Evolutionary conservation across 2,113 vertebrate genomes (phyloP).

Genomic region (Xenus cinereus): DNA sequence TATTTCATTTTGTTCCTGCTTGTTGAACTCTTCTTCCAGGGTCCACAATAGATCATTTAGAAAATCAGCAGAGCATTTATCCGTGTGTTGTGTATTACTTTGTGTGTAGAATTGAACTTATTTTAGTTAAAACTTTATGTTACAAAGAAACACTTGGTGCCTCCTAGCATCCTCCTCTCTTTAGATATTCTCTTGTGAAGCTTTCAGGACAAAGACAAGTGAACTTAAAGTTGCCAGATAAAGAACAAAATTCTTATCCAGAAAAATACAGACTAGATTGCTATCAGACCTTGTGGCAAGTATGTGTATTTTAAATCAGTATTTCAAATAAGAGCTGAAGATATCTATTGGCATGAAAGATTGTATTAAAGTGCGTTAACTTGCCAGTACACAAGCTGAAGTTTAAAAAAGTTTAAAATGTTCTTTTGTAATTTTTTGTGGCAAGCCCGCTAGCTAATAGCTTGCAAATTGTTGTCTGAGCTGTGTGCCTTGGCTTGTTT

Average conservation of each 20-base stretch:
- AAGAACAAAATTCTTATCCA: neutral
- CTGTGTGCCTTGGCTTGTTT: neutral
- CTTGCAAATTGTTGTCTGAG: neutral
- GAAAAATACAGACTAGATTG: neutral
- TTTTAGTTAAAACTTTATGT: neutral
- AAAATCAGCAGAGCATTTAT: neutral
- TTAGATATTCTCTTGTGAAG: neutral
- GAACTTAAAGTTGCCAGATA: neutral
- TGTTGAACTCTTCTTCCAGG: neutral
- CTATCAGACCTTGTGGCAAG: neutral
- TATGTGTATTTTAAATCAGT: neutral
- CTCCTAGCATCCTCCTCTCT: neutral
- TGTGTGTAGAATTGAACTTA: neutral
- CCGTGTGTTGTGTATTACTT: neutral
- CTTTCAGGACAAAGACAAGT: neutral
- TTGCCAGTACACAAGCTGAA: neutral
- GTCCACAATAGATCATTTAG: neutral
- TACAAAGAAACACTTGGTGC: neutral
- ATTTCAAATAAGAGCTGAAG: neutral
- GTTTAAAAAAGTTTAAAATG: neutral
- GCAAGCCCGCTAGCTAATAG: neutral
- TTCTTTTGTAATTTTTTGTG: neutral
- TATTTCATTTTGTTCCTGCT: neutral
- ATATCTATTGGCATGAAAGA: neutral
- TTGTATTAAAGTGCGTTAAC: neutral